phyloP scores from a whole-genome alignment of 2,113 vertebrate genomes.

The Cebus imitator region DNA sequence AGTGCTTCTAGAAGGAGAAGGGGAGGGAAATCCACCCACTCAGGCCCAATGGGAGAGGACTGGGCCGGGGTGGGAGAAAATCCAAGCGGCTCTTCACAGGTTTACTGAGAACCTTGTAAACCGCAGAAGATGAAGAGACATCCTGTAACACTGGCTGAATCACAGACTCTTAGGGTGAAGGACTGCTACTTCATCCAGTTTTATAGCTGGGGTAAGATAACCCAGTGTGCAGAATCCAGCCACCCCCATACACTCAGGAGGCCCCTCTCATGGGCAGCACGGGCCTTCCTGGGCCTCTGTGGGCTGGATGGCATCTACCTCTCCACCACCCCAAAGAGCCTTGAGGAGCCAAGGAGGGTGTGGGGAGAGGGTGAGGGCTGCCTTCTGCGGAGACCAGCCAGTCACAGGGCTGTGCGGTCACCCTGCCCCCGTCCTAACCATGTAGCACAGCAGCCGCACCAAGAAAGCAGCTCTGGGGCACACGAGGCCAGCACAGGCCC shows the following conservation, averaged over 20 bases:
- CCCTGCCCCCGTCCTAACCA: neutral
- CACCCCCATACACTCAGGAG: neutral
- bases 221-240: neutral
- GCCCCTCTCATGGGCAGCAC: neutral
- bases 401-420: neutral
- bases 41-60: neutral
- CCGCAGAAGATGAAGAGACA: neutral
- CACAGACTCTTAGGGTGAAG: neutral
- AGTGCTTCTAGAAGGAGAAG: neutral
- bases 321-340: neutral
- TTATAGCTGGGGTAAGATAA: neutral
- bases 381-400: neutral
- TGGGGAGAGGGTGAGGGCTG: neutral
- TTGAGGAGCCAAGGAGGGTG: neutral
- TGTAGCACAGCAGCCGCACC: too few species aligned
- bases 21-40: neutral
- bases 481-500: neutral
- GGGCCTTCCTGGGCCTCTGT: neutral
- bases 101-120: slow-evolving; percentile 8
- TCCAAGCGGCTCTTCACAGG: neutral
- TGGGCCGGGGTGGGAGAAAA: neutral
- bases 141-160: neutral
- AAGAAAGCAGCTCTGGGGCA: neutral
- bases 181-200: neutral
- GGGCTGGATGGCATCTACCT: too few species aligned